phyloP scores from a whole-genome alignment of 2,888 invertebrate genomes.

The Anthophora plumipes region DNA sequence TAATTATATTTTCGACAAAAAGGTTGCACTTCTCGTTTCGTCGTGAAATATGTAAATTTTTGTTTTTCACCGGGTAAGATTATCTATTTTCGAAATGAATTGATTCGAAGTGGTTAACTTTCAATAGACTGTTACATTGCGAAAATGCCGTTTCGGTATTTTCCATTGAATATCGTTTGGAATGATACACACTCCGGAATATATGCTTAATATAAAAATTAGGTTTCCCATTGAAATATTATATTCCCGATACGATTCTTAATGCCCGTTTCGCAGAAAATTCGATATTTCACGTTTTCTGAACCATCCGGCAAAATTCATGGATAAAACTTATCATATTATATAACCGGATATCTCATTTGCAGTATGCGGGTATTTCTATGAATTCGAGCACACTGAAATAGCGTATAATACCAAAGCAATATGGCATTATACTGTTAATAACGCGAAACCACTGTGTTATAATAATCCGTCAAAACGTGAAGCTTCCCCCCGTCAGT shows the following conservation, averaged over 20 bases:
- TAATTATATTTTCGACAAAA: too few relatives aligned
- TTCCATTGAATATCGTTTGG: too few relatives aligned
- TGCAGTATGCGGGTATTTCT: slow-evolving; percentile 49
- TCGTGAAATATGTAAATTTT: too few relatives aligned
- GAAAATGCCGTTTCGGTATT: background rate
- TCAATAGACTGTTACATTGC: too few relatives aligned
- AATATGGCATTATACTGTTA: slow-evolving; percentile 69
- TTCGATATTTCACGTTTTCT: slow-evolving; percentile 13
- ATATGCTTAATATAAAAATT: background rate
- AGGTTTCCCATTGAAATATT: background rate
- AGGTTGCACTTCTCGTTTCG: too few relatives aligned
- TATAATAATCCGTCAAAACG: slow-evolving; percentile 75
- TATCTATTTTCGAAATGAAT: too few relatives aligned
- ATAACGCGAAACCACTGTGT: slow-evolving; percentile 73
- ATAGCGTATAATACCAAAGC: slow-evolving; percentile 67
- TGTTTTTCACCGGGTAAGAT: too few relatives aligned
- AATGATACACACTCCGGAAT: too few relatives aligned
- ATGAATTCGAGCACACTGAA: slow-evolving; percentile 64
- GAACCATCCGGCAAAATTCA: slow-evolving; percentile 30
- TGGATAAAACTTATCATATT: slow-evolving; percentile 46
- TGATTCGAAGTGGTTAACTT: too few relatives aligned
- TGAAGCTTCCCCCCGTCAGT: slow-evolving; percentile 61
- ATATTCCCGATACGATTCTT: background rate
- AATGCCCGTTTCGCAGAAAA: background rate
- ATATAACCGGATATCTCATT: slow-evolving; percentile 57